phyloP scores from a whole-genome alignment of 2,113 vertebrate species.

The Hyperoodon ampullatus region DNA sequence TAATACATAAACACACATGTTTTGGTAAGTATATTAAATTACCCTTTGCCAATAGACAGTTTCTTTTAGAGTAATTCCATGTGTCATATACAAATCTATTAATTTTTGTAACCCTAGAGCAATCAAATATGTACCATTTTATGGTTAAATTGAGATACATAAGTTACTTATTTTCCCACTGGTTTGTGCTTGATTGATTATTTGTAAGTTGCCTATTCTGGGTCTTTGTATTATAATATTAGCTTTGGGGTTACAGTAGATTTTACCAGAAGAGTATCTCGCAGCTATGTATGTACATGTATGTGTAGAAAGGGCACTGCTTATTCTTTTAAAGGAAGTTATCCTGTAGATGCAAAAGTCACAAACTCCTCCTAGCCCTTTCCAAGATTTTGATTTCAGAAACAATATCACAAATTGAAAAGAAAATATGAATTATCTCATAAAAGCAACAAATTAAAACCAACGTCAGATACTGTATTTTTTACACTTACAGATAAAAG shows the following conservation, averaged over 20 bases:
- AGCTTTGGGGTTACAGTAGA: not conserved
- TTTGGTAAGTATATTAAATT: conserved; percentile 7
- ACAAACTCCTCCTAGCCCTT: not conserved
- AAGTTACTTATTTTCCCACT: not conserved
- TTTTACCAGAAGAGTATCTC: not conserved
- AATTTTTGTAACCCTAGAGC: not conserved
- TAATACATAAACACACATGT: not conserved
- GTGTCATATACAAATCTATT: not conserved
- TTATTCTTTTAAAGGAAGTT: conserved; percentile 5
- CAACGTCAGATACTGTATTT: not conserved
- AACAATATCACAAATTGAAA: not conserved
- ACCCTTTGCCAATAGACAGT: not conserved
- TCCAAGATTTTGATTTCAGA: conserved; percentile 33
- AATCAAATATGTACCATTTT: not conserved
- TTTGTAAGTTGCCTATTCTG: not conserved
- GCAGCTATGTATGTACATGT: not conserved
- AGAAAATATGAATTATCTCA: not conserved
- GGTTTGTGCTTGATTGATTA: not conserved
- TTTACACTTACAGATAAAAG: not conserved
- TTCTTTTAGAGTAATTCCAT: not conserved
- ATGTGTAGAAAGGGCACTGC: not conserved
- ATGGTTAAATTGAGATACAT: not conserved
- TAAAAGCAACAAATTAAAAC: conserved; percentile 29
- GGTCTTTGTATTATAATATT: not conserved
- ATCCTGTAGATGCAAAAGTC: not conserved